Percentiles rank a stretch among this genome's conserved stretches.
phyloP scores from a whole-genome alignment of 2,888 invertebrate species.

The Drosophila atroscutellata region DNA sequence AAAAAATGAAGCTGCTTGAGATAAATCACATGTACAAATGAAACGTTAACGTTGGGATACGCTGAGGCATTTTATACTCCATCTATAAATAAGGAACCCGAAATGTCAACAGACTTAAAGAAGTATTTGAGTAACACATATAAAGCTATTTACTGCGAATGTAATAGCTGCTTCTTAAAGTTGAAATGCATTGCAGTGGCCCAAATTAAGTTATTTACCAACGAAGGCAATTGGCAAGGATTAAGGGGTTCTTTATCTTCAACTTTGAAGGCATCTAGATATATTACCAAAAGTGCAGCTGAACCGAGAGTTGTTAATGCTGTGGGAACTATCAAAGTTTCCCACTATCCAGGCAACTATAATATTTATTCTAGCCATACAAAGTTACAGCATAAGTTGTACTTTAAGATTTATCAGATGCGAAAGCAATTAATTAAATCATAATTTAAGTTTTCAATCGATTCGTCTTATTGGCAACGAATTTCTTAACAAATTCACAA shows the following conservation, averaged over 20 bases:
- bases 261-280: neutral
- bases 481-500: constrained; percentile 10
- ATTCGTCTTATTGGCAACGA: neutral
- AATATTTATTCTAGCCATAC: neutral
- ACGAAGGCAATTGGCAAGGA: neutral
- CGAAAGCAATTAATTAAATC: constrained; percentile 9
- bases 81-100: constrained; percentile 23
- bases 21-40: constrained; percentile 64
- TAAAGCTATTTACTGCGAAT: constrained; percentile 12
- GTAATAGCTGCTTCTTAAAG: neutral
- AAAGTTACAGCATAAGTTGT: neutral
- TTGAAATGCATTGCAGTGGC: neutral
- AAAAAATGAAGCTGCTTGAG: constrained; percentile 24
- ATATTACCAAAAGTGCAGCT: neutral
- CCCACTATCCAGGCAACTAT: rapidly evolving
- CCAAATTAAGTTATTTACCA: neutral
- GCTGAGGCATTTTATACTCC: constrained; percentile 18
- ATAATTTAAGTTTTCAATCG: neutral
- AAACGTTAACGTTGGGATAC: constrained; percentile 30
- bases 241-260: neutral
- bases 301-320: neutral
- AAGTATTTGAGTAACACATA: constrained; percentile 17
- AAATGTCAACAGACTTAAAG: constrained; percentile 22
- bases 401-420: neutral
- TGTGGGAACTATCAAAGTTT: neutral